phyloP scores from a whole-genome alignment of 2,113 vertebrate genomes.

The Archocentrus centrarchus region DNA sequence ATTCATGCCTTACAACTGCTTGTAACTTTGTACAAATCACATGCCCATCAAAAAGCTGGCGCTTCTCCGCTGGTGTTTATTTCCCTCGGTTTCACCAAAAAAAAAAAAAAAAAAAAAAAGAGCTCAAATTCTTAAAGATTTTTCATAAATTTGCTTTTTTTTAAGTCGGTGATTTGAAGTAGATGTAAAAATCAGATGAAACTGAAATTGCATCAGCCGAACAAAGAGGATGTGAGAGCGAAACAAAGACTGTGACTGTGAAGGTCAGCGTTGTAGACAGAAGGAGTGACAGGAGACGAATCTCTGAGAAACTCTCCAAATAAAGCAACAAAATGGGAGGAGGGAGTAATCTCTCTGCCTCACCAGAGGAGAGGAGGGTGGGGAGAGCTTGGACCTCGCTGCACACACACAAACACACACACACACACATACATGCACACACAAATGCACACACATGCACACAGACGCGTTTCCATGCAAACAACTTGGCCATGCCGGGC shows the following conservation, averaged over 20 bases:
- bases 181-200: background rate
- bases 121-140: background rate
- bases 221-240: constrained; percentile 1
- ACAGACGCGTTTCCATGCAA: constrained; percentile 72
- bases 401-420: constrained; percentile 29
- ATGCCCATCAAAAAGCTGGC: constrained; percentile 54
- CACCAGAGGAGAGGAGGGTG: constrained; percentile 68
- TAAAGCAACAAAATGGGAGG: constrained; percentile 56
- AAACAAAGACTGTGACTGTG: constrained; percentile 23
- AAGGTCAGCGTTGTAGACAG: constrained; percentile 60
- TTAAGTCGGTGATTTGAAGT: background rate
- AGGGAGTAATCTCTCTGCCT: constrained; percentile 70
- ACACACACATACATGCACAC: constrained; percentile 28
- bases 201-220: background rate
- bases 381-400: constrained; percentile 70
- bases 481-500: constrained; percentile 73
- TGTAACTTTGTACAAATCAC: constrained; percentile 76
- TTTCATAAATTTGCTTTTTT: background rate
- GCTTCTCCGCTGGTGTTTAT: constrained; percentile 43
- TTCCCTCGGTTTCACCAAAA: constrained; percentile 13
- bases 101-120: background rate
- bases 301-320: constrained; percentile 65
- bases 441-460: constrained; percentile 24
- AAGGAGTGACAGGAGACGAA: constrained; percentile 54
- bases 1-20: constrained; percentile 65